Conservation (phyloP, 1,140 invertebrate genomes). For the Babylonia areolata region DNA sequence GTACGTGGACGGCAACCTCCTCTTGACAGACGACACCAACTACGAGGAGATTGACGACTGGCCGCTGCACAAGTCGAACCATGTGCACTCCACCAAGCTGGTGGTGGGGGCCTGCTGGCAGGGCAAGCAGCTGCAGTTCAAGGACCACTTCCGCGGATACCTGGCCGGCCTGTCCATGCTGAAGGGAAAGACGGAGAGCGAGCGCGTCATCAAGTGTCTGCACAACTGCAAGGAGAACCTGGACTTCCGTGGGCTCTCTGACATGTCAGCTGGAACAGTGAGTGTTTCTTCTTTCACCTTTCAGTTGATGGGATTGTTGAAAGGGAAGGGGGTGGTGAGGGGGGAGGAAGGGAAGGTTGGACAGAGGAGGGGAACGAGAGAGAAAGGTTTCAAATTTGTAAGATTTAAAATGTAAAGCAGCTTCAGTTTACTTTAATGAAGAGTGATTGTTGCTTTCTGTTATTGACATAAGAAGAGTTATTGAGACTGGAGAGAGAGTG, state of each 20-base stretch:
- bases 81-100: constrained; percentile 84
- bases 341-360: too few species aligned
- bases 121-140: constrained; percentile 77
- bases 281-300: constrained; percentile 36
- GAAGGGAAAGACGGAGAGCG: constrained; percentile 86
- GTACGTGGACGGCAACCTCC: constrained; percentile 92
- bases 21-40: constrained; percentile 88
- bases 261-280: constrained; percentile 82
- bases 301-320: too few species aligned
- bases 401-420: too few species aligned
- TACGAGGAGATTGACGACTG: constrained; percentile 99
- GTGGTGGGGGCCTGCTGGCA: constrained; percentile 98
- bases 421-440: too few species aligned
- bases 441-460: too few species aligned
- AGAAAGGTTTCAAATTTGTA: too few species aligned
- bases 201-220: constrained; percentile 88
- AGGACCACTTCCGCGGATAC: constrained; percentile 90
- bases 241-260: constrained; percentile 85
- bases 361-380: too few species aligned
- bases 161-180: constrained; percentile 90
- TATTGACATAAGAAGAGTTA: too few species aligned
- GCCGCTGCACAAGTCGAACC: constrained; percentile 96
- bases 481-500: too few species aligned
- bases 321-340: too few species aligned
- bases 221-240: constrained; percentile 91